Percentiles rank a stretch among this genome's conserved stretches.
These are phyloP conservation scores for Eriocheir sinensis DNA, from an alignment of 1,140 invertebrate genomes.

Conservation along the genomic window DNA sequence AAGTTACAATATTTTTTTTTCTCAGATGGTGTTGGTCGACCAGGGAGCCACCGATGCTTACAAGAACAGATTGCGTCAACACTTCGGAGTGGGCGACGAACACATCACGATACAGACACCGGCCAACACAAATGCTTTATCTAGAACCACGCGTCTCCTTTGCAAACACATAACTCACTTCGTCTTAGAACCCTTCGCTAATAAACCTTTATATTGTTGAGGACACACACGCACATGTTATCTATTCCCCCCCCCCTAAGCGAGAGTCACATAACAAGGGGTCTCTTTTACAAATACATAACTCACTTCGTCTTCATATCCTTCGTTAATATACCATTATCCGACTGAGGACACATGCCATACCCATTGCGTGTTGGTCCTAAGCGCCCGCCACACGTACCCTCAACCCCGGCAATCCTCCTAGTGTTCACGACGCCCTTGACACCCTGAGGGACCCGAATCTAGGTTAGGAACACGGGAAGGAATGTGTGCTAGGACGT, in stretches of 20 bases:
- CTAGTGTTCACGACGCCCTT: background rate
- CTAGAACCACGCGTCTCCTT: background rate
- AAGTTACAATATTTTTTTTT: background rate
- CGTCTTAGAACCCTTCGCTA: background rate
- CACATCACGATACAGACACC: background rate
- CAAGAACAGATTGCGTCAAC: background rate
- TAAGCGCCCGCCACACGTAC: background rate
- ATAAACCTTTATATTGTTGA: too few species aligned
- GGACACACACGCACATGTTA: too few species aligned
- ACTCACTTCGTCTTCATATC: background rate
- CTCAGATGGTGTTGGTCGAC: background rate
- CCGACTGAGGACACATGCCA: background rate
- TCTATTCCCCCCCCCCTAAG: too few species aligned
- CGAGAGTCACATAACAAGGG: too few species aligned
- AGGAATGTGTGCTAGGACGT: background rate
- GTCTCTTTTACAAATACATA: background rate
- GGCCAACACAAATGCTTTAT: background rate
- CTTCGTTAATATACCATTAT: too few species aligned
- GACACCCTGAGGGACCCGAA: background rate
- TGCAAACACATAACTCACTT: background rate
- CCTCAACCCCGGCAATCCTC: too few species aligned
- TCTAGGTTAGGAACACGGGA: background rate
- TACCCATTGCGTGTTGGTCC: background rate
- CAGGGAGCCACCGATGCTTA: background rate
- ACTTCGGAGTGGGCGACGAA: background rate